Evolutionary conservation across 2,888 invertebrate species (phyloP).

Genomic region (Camponotus fellah): DNA sequence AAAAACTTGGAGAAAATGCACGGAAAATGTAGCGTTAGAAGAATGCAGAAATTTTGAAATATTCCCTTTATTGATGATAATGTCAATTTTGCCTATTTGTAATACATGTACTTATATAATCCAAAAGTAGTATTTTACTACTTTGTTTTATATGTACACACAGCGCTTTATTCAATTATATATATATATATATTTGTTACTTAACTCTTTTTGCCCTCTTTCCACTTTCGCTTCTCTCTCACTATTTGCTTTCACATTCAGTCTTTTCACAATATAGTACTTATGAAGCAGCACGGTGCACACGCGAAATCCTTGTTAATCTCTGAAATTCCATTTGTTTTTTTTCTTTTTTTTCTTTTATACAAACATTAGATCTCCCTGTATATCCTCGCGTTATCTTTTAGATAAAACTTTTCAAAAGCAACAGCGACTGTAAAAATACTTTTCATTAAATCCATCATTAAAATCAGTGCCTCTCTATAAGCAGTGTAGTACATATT

Average conservation of each 20-base stretch:
- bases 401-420: slow-evolving; percentile 27
- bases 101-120: slow-evolving; percentile 34
- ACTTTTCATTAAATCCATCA: background rate
- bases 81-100: slow-evolving; percentile 27
- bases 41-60: slow-evolving; percentile 32
- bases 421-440: background rate
- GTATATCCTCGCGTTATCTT: slow-evolving; percentile 2
- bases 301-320: slow-evolving; percentile 7
- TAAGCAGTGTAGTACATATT: background rate
- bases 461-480: slow-evolving; percentile 25
- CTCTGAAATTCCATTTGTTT: slow-evolving; percentile 22
- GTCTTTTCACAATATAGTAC: slow-evolving; percentile 44
- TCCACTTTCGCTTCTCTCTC: slow-evolving; percentile 16
- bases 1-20: background rate
- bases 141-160: slow-evolving; percentile 44
- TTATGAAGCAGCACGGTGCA: slow-evolving; percentile 49
- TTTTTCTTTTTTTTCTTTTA: background rate
- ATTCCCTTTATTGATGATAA: slow-evolving; percentile 39
- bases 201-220: slow-evolving; percentile 37
- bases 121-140: slow-evolving; percentile 40
- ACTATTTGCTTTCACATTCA: slow-evolving; percentile 36
- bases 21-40: background rate
- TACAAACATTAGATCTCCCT: slow-evolving; percentile 7
- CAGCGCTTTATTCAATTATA: slow-evolving; percentile 38
- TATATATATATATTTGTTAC: slow-evolving; percentile 36